These are phyloP conservation scores for Illadopsis cleaveri DNA, from an alignment of 2,113 vertebrate species.

Conservation along the genomic window DNA sequence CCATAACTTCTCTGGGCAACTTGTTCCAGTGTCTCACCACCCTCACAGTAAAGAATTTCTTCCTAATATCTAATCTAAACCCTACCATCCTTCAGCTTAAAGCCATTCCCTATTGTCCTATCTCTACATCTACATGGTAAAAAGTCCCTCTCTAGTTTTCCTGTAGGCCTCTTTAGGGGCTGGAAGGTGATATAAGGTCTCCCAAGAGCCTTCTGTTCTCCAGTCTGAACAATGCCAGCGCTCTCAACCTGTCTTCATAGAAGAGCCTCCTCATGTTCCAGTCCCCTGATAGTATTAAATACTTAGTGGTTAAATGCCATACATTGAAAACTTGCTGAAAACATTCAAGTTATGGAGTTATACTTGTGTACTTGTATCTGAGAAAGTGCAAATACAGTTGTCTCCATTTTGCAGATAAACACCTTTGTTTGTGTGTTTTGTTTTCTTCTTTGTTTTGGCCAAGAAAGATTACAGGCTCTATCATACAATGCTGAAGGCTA, in stretches of 20 bases:
- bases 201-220: background rate
- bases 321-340: background rate
- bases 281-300: background rate
- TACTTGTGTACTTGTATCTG: background rate
- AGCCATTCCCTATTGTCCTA: background rate
- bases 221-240: background rate
- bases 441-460: background rate
- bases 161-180: background rate
- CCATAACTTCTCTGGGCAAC: background rate
- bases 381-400: background rate
- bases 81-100: background rate
- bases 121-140: background rate
- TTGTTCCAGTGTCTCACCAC: background rate
- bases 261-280: fast-evolving
- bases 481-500: background rate
- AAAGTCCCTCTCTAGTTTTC: background rate
- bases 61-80: background rate
- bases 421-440: background rate
- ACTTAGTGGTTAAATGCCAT: background rate
- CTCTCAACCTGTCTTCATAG: background rate
- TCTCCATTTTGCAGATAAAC: background rate
- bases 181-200: background rate
- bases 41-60: background rate
- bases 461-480: background rate
- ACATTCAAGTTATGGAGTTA: background rate